A percentile compares a stretch with the other conserved stretches of the same genome.
Conservation (phyloP, 2,113 vertebrate genomes). For the Microcebus ravelobensis region DNA sequence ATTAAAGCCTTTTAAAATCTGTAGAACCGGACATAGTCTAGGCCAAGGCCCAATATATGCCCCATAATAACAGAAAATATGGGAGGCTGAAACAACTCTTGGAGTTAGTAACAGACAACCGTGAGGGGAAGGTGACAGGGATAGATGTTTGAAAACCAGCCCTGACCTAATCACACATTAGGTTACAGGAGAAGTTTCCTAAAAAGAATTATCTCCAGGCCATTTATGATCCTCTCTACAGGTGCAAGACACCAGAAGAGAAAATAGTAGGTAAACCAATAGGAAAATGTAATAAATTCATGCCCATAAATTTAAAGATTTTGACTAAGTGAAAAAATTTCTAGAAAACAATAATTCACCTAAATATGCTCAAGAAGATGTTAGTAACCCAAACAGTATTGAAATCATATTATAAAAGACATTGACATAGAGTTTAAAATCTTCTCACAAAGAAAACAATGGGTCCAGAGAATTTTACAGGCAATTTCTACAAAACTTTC, state of each 20-base stretch:
- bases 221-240: not conserved
- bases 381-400: not conserved
- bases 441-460: constrained; percentile 19
- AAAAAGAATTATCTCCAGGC: not conserved
- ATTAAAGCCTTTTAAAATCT: constrained; percentile 71
- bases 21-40: constrained; percentile 42
- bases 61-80: constrained; percentile 48
- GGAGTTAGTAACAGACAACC: constrained; percentile 14
- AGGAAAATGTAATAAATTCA: constrained; percentile 20
- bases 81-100: not conserved
- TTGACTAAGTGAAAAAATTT: constrained; percentile 34
- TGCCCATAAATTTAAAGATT: not conserved
- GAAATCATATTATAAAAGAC: not conserved
- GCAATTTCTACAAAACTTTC: constrained; percentile 6
- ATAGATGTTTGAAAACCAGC: constrained; percentile 36
- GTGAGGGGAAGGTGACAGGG: not conserved
- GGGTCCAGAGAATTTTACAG: not conserved
- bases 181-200: constrained; percentile 46
- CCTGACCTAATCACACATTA: constrained; percentile 35
- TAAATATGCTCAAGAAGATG: not conserved
- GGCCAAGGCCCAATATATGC: constrained; percentile 35
- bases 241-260: not conserved
- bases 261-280: not conserved
- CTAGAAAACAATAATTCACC: constrained; percentile 7
- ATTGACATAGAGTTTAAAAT: not conserved